Conservation (phyloP, 2,888 invertebrate genomes). For the Ichneumoninae sp. region DNA sequence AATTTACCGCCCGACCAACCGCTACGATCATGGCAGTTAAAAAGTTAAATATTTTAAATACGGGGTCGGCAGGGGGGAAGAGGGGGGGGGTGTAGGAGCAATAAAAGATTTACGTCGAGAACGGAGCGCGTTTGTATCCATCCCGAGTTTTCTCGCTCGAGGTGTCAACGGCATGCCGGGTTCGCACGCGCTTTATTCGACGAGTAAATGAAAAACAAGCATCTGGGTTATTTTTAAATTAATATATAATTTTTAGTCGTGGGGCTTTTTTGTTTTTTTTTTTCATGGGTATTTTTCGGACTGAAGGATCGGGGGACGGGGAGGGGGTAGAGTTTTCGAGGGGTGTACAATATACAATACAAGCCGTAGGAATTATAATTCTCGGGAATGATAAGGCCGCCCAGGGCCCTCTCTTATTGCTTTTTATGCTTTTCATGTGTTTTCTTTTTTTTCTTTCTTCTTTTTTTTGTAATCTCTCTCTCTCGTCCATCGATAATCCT, state of each 20-base stretch:
- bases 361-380: constrained; percentile 83
- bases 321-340: constrained; percentile 36
- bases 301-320: constrained; percentile 21
- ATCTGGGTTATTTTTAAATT: constrained; percentile 81
- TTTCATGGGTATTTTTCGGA: constrained; percentile 45
- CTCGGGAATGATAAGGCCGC: constrained; percentile 76
- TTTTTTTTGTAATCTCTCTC: constrained; percentile 70
- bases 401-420: constrained; percentile 73
- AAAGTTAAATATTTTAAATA: constrained; percentile 44
- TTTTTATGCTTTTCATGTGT: constrained; percentile 69
- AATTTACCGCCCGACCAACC: constrained; percentile 59
- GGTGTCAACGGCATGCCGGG: not conserved
- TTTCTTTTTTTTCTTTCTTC: constrained; percentile 65
- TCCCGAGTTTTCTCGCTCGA: not conserved
- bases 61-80: not conserved
- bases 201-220: constrained; percentile 57
- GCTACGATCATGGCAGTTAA: constrained; percentile 30
- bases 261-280: constrained; percentile 71
- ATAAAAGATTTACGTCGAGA: constrained; percentile 36
- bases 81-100: not conserved
- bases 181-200: constrained; percentile 14
- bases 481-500: constrained; percentile 49
- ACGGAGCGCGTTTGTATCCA: not conserved
- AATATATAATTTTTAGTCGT: constrained; percentile 83
- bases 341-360: constrained; percentile 83